Evolutionary conservation across 2,797 vertebrate genomes (phyloP), one percentile per base, ranked within the genome.

Genomic region (Sebastes matsubarae): DNA sequence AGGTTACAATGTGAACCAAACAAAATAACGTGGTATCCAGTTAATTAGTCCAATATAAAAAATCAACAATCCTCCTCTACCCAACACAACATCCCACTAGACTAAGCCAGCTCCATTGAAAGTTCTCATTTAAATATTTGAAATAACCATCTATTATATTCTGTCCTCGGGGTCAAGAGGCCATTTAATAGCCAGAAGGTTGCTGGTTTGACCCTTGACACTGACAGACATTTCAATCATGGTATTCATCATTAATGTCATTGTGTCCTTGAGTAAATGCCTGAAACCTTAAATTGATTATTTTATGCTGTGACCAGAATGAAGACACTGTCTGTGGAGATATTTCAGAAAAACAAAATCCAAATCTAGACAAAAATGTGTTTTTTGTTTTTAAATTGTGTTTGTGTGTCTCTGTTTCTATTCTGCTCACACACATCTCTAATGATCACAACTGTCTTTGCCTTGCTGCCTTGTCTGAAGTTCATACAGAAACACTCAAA

Each of bases 151-250:
- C 2, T 54, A 32, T 55, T 8, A 6, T 29, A 38, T 59, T 46
- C 24, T 29, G 25, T 10, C 58, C 27, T 71, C 3, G 0, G 12
- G 59, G 29, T 59, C 18, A 2, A 42, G 38, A 46, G 60, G 64
- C 24, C 25, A 59, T 77, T 78, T 68, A 46, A 72, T 69, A 77
- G 29, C 72, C 32, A 32, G 22, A 70, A 27, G 68, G 75, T 52
- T 81, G 30, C 54, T 50, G 59, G 38, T 77, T 85, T 84, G 77
- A 83, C 75, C 77, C 50, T 52, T 89, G 87, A 87, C 77, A 75
- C 71, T 54, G 50, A 52, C 69, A 71, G 52, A 69, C 72, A 36
- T 82, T 87, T 83, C 68, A 79, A 81, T 85, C 61, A 86, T 30
- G 7, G 14, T 10, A 6, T 6, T 34, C 8, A 29, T 59, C 70